Evolutionary conservation across 2,888 invertebrate species (phyloP).

Genomic region (Epinotia demarniana): DNA sequence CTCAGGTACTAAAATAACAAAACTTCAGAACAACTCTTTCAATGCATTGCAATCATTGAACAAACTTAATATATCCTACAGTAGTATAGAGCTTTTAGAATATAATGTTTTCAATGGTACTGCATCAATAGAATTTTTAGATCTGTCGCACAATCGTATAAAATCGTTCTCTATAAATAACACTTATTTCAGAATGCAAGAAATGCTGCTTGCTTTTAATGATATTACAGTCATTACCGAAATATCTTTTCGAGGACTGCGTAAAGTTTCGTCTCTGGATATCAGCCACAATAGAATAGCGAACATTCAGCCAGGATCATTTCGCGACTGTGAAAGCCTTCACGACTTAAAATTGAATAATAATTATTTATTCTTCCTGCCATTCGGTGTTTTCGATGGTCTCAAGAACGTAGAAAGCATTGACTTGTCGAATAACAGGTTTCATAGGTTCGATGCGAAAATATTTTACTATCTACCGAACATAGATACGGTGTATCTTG

Average conservation of each 20-base stretch:
- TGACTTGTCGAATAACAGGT: conserved; percentile 28
- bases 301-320: conserved; percentile 34
- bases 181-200: conserved; percentile 7
- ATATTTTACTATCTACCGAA: conserved; percentile 11
- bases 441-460: conserved; percentile 21
- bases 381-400: conserved; percentile 36
- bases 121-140: conserved; percentile 15
- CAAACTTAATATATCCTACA: conserved; percentile 17
- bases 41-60: conserved; percentile 24
- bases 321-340: conserved; percentile 15
- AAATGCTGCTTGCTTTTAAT: conserved; percentile 19
- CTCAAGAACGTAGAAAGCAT: conserved; percentile 8
- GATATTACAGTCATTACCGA: conserved; percentile 21
- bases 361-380: conserved; percentile 23
- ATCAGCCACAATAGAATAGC: conserved; percentile 38
- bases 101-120: conserved; percentile 23
- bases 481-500: conserved; percentile 11
- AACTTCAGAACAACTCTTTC: conserved; percentile 25
- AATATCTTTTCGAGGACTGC: conserved; percentile 9
- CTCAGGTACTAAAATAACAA: conserved; percentile 24
- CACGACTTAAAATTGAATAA: conserved; percentile 18
- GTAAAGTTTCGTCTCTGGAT: background rate
- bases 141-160: conserved; percentile 31
- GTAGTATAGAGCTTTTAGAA: conserved; percentile 27
- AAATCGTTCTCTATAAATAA: conserved; percentile 20